Base-by-base conservation (phyloP, 2,797 vertebrate genomes). In the Trachops cirrhosus region DNA sequence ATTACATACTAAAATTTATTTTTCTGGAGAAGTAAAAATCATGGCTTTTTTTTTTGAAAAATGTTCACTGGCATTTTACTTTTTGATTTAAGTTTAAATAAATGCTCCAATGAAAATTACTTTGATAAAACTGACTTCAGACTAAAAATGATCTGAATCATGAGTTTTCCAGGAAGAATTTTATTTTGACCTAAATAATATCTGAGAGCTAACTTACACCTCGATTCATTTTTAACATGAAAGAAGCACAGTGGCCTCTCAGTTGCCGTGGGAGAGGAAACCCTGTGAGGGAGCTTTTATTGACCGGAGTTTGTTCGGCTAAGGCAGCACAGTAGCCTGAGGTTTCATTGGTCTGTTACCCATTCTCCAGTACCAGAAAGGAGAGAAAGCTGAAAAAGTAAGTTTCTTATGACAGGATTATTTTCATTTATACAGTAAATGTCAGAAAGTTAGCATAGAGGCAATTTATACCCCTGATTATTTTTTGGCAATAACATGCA, bases 1-100 rank as follows among this genome's bases (percentile, higher is more conserved):
- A 71, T 92, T 86, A 67, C 5, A 32, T 39, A 74, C 34, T 62
- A 59, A 90, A 91, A 68, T 84, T 37, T 18, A 57, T 37, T 70
- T 57, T 24, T 90, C 74, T 94, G 46, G 14, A 94, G 70, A 94
- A 74, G 15, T 89, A 21, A 87, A 92, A 95, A 89, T 52, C 29
- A 62, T 85, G 32, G 5, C 46, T 84, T 77, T 14, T 73, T 5
- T 1, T 5, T 2, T 0, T 15, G 34, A 75, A 91, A 67, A 83
- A 80, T 86, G 37, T 41, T 90, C 29, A 75, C 22, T 82, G 74
- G 44, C 48, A 32, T 95, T 97, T 91, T 29, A 86, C 22, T 80
- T 92, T 93, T 95, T 92, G 68, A 94, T 80, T 93, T 94, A 95
- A 93, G 18, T 57, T 89, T 84, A 89, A 96, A 83, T 34, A 89